A percentile compares a stretch with the other conserved stretches of the same genome.
Conservation (phyloP, 2,888 invertebrate genomes). For the Dasypogon diadema region DNA sequence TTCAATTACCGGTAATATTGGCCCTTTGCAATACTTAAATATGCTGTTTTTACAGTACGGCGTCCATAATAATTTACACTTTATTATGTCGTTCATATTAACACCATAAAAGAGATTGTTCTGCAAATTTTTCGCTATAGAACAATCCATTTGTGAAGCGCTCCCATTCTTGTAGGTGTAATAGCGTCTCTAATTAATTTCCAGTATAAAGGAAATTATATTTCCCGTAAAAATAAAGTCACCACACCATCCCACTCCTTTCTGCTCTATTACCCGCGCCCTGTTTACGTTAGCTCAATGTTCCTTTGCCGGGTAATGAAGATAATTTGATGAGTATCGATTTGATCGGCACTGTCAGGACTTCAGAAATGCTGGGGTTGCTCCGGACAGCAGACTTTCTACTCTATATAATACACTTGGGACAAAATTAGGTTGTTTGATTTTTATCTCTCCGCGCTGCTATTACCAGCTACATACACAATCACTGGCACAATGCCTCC, state of each 20-base stretch:
- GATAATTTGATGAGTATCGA: conserved; percentile 57
- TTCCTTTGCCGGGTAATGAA: conserved; percentile 52
- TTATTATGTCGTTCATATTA: conserved; percentile 39
- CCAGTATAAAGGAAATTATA: conserved; percentile 55
- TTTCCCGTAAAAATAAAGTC: conserved; percentile 55
- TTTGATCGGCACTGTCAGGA: conserved; percentile 53
- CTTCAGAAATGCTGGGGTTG: conserved; percentile 34
- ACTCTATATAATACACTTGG: conserved; percentile 42
- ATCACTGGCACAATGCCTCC: conserved; percentile 20
- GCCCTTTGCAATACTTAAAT: conserved; percentile 11
- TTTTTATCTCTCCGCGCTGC: conserved; percentile 32
- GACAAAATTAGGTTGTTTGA: conserved; percentile 51
- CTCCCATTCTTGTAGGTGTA: conserved; percentile 34
- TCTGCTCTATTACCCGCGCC: conserved; percentile 37
- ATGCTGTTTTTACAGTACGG: conserved; percentile 1
- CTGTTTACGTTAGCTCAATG: conserved; percentile 33
- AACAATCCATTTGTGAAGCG: conserved; percentile 13
- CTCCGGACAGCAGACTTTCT: conserved; percentile 40
- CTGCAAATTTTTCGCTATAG: conserved; percentile 8
- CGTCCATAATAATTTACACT: conserved; percentile 28
- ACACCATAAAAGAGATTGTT: not conserved
- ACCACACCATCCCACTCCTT: not conserved
- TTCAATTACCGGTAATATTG: conserved; percentile 12
- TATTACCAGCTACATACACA: not conserved
- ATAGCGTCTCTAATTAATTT: conserved; percentile 55